A percentile compares a stretch with the other conserved stretches of the same genome.
Evolutionary conservation across 2,888 invertebrate species (phyloP).

Genomic region (Drosophila paucipuncta): DNA sequence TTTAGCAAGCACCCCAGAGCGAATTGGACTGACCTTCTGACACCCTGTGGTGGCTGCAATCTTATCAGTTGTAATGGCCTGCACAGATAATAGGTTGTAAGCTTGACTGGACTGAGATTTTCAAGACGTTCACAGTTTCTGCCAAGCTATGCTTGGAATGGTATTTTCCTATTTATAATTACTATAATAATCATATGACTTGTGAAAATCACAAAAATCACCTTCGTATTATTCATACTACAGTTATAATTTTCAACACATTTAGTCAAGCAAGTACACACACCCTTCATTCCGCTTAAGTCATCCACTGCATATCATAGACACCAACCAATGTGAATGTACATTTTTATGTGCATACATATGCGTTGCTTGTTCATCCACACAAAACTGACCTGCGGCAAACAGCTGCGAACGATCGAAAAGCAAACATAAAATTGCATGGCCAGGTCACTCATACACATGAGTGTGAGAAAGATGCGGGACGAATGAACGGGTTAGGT

Average conservation of each 20-base stretch:
- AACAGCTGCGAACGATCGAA: constrained; percentile 39
- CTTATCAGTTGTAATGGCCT: constrained; percentile 4
- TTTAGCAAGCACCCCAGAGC: neutral
- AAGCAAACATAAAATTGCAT: constrained; percentile 13
- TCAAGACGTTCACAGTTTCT: neutral
- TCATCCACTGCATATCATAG: neutral
- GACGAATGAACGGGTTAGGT: neutral
- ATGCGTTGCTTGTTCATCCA: neutral
- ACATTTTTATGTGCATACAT: neutral
- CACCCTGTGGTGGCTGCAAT: neutral
- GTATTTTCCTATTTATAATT: constrained; percentile 1
- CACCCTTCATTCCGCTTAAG: neutral
- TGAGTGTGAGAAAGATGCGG: neutral
- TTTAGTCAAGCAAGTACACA: neutral
- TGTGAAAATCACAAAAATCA: constrained; percentile 24
- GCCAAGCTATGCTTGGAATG: constrained; percentile 27
- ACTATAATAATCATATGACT: constrained; percentile 31
- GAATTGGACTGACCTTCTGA: constrained; percentile 9
- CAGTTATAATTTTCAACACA: neutral
- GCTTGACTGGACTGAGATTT: neutral
- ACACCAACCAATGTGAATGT: neutral
- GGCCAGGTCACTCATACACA: constrained; percentile 7
- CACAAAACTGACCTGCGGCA: constrained; percentile 44
- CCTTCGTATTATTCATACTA: neutral
- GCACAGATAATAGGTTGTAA: neutral